Conservation (phyloP, 2,888 invertebrate species). For the Acrocyrtus sp. region DNA sequence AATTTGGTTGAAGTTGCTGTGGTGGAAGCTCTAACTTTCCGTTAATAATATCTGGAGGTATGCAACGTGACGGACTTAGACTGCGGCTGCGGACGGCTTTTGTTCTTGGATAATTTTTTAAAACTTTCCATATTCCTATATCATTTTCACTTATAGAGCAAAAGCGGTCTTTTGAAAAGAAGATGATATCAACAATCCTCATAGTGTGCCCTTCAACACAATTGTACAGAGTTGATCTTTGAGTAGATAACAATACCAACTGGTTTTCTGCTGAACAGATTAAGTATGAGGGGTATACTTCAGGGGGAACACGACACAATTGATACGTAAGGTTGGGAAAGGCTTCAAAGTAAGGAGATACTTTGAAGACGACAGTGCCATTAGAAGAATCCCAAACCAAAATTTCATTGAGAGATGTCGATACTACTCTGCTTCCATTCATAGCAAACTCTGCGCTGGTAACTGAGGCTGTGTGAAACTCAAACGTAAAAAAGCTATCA, state of each 20-base stretch:
- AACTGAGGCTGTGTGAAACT: constrained; percentile 58
- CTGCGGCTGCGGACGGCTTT: constrained; percentile 48
- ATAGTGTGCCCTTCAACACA: constrained; percentile 56
- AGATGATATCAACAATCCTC: constrained; percentile 56
- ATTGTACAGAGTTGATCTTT: constrained; percentile 39
- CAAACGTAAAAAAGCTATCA: constrained; percentile 55
- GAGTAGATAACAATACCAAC: constrained; percentile 48
- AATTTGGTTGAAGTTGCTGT: constrained; percentile 6
- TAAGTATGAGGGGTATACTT: constrained; percentile 44
- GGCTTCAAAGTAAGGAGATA: constrained; percentile 49
- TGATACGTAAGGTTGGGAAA: constrained; percentile 45
- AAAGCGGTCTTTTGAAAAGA: constrained; percentile 39
- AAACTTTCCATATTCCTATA: constrained; percentile 59
- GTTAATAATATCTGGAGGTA: constrained; percentile 25
- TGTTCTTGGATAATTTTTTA: constrained; percentile 19
- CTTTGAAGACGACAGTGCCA: constrained; percentile 55
- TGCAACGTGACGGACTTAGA: constrained; percentile 49
- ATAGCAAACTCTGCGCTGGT: constrained; percentile 55
- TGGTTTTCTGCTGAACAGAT: constrained; percentile 58
- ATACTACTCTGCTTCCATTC: constrained; percentile 52
- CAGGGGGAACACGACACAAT: constrained; percentile 50
- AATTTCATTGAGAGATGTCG: constrained; percentile 57
- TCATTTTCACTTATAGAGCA: constrained; percentile 60
- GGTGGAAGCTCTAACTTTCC: constrained; percentile 39
- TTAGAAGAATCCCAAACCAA: constrained; percentile 54